These are phyloP conservation scores for Sarcophilus harrisii DNA, from an alignment of 2,797 vertebrate species.

Conservation along the genomic window DNA sequence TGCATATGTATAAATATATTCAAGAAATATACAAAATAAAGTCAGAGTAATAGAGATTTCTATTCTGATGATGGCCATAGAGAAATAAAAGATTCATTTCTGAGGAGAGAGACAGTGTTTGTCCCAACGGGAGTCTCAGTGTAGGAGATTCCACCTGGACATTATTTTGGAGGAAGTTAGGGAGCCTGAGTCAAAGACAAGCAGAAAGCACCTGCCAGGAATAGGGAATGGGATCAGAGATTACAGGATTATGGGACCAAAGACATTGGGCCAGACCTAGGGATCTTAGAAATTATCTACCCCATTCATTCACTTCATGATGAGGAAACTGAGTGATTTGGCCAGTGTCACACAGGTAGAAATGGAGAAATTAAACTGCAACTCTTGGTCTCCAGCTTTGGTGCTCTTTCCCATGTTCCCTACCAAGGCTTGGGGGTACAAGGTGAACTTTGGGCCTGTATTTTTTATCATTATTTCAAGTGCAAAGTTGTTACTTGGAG, in stretches of 20 bases:
- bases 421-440: not conserved
- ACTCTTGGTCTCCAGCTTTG: not conserved
- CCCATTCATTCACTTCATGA: not conserved
- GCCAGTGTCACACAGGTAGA: not conserved
- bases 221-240: not conserved
- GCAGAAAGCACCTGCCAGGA: not conserved
- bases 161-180: not conserved
- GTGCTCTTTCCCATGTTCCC: not conserved
- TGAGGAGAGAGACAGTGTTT: not conserved
- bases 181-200: not conserved
- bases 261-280: not conserved
- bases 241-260: not conserved
- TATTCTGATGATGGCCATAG: not conserved
- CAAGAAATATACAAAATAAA: not conserved
- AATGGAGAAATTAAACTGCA: not conserved
- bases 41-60: not conserved
- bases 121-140: not conserved
- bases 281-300: not conserved
- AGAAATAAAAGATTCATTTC: not conserved
- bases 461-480: slow-evolving; percentile 18
- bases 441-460: not conserved
- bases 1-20: not conserved
- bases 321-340: not conserved
- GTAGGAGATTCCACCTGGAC: not conserved
- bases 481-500: not conserved